Conservation (phyloP, 1,140 invertebrate species). For the Papilio xuthus region DNA sequence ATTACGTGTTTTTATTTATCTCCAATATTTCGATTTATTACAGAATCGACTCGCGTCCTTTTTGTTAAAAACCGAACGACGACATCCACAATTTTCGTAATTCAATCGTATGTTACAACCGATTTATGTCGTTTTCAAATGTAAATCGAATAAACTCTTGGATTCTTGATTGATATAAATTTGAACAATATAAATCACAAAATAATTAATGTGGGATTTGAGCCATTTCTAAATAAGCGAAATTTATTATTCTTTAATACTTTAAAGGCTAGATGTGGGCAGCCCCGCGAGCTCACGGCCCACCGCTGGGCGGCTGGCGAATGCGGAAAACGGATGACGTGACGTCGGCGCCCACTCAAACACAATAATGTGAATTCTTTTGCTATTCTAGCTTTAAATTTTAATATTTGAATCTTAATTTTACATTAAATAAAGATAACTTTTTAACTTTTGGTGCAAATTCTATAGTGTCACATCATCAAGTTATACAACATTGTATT, state of each 20-base stretch:
- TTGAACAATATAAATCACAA: neutral
- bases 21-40: constrained; percentile 2
- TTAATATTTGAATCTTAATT: neutral
- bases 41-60: neutral
- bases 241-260: neutral
- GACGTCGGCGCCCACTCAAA: neutral
- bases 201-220: neutral
- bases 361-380: neutral
- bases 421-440: neutral
- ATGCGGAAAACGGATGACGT: neutral
- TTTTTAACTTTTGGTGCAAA: no score
- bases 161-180: neutral
- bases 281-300: neutral
- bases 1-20: constrained; percentile 19
- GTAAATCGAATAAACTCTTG: no score
- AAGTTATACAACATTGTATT: no score
- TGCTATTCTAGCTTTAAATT: neutral
- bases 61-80: neutral
- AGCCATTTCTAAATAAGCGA: constrained; percentile 4
- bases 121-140: no score
- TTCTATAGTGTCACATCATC: no score
- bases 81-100: neutral
- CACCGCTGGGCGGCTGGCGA: neutral
- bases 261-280: neutral
- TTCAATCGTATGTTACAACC: neutral